phyloP scores from a whole-genome alignment of 2,113 vertebrate genomes.

The Raja brachyura region DNA sequence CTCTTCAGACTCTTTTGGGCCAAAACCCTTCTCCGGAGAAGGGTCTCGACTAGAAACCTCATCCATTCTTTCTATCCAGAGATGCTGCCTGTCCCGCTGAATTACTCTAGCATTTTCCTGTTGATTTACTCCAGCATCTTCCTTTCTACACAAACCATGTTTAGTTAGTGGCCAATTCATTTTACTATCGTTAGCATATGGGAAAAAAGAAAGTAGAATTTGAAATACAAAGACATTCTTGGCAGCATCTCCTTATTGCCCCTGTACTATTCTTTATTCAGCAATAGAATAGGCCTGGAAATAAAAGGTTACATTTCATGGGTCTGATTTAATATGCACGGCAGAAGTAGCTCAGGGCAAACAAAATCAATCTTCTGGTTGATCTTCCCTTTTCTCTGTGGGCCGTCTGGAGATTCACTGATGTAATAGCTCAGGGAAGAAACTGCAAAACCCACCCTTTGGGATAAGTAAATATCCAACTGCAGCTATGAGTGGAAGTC shows the following conservation, averaged over 20 bases:
- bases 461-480: not conserved
- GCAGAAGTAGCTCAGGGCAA: not conserved
- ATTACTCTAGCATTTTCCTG: too few species aligned
- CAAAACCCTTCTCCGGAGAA: too few species aligned
- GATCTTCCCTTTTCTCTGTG: slow-evolving; percentile 10
- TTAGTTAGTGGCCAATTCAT: not conserved
- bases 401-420: not conserved
- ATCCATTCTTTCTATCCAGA: too few species aligned
- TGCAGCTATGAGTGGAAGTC: not conserved
- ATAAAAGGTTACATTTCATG: not conserved
- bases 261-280: not conserved
- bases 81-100: too few species aligned
- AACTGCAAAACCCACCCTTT: not conserved
- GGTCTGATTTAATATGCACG: slow-evolving; percentile 5
- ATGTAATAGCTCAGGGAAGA: not conserved
- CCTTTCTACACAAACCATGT: too few species aligned
- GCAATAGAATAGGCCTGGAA: not conserved
- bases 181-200: not conserved
- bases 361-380: slow-evolving; percentile 2
- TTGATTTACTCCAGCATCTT: too few species aligned
- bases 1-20: too few species aligned
- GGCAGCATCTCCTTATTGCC: not conserved
- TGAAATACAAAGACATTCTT: not conserved
- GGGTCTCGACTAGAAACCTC: too few species aligned
- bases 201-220: not conserved